phyloP scores from a whole-genome alignment of 2,797 vertebrate species.

The Meriones psammophilus region DNA sequence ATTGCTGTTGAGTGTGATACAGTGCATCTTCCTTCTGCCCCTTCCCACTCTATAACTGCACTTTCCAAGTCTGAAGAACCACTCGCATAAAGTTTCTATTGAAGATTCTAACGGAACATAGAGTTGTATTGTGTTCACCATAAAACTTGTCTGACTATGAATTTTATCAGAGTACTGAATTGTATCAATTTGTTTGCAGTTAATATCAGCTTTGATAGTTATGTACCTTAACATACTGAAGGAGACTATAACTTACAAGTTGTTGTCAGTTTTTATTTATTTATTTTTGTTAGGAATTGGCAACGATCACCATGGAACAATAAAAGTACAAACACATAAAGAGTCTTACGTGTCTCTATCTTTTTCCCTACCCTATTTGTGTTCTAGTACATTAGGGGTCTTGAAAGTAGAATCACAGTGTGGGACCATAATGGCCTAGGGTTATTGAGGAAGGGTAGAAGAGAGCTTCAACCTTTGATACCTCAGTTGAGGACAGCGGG shows the following conservation, averaged over 20 bases:
- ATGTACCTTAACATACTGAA: constrained; percentile 81
- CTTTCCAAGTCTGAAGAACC: constrained; percentile 71
- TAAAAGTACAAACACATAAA: constrained; percentile 74
- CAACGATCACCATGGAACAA: constrained; percentile 64
- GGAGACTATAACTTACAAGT: constrained; percentile 66
- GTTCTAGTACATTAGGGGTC: not conserved
- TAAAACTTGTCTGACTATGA: constrained; percentile 78
- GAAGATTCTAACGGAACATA: constrained; percentile 73
- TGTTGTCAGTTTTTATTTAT: constrained; percentile 80
- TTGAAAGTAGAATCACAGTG: not conserved
- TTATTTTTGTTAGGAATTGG: constrained; percentile 71
- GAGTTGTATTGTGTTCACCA: constrained; percentile 64
- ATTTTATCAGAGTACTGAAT: constrained; percentile 81
- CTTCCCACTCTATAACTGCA: constrained; percentile 76
- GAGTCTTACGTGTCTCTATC: not conserved
- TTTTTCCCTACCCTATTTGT: not conserved
- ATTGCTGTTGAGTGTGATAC: not conserved
- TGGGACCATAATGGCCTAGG: no score
- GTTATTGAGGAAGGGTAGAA: no score
- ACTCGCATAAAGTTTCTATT: constrained; percentile 73
- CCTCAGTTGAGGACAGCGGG: no score
- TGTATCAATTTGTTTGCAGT: constrained; percentile 84
- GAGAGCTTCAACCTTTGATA: no score
- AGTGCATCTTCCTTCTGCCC: not conserved
- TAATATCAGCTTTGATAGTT: constrained; percentile 83